Evolutionary conservation across 1,140 invertebrate species (phyloP).

Genomic region (Pseudoatta argentina): DNA sequence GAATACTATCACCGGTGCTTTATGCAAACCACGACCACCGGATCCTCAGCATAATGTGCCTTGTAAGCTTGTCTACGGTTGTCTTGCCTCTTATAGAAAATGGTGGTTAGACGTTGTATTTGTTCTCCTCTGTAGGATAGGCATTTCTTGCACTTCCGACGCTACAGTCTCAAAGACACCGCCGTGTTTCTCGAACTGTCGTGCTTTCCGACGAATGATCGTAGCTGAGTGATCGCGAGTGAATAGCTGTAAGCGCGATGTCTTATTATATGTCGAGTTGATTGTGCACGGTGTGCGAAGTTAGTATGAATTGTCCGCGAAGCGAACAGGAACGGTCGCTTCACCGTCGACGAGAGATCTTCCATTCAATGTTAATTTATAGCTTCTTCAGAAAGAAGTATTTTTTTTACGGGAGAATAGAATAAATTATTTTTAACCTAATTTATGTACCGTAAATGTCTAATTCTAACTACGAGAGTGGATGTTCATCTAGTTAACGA

Average conservation of each 20-base stretch:
- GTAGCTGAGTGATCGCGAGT: slow-evolving; percentile 30
- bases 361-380: slow-evolving; percentile 22
- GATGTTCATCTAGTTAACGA: background rate
- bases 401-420: background rate
- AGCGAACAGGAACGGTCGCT: background rate
- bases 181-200: slow-evolving; percentile 34
- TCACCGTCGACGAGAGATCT: background rate
- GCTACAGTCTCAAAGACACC: slow-evolving; percentile 1
- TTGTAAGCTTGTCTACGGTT: slow-evolving; percentile 75
- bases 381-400: background rate
- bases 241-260: slow-evolving; percentile 30
- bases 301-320: slow-evolving; percentile 21
- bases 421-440: background rate
- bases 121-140: slow-evolving; percentile 28
- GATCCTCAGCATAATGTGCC: slow-evolving; percentile 73
- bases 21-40: slow-evolving; percentile 74
- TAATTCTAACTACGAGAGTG: background rate
- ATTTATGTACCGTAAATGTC: background rate
- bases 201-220: slow-evolving; percentile 27
- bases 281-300: slow-evolving; percentile 29
- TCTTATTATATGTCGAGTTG: slow-evolving; percentile 49
- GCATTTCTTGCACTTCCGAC: slow-evolving; percentile 54
- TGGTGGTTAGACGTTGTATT: slow-evolving; percentile 49
- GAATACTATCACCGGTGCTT: slow-evolving; percentile 66
- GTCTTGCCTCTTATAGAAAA: slow-evolving; percentile 75